Evolutionary conservation across 2,888 invertebrate genomes (phyloP).

Genomic region (Conistra vaccinii): DNA sequence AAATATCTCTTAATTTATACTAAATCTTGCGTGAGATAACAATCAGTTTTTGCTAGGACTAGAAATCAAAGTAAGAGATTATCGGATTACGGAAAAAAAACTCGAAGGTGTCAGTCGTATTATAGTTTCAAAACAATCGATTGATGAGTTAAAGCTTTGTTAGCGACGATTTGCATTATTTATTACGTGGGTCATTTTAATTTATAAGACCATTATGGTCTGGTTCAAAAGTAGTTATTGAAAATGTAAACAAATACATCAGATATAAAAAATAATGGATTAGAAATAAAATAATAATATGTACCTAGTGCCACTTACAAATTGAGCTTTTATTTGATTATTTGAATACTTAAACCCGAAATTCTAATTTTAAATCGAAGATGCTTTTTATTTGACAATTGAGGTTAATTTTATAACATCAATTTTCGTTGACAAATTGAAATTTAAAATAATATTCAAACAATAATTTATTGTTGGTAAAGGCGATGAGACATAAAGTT

Average conservation of each 20-base stretch:
- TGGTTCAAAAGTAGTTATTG: not conserved
- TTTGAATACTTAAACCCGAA: not conserved
- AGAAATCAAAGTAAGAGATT: constrained; percentile 39
- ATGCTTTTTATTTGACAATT: not conserved
- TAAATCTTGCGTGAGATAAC: constrained; percentile 16
- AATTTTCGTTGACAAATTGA: not conserved
- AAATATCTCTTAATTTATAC: not conserved
- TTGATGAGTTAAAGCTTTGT: constrained; percentile 28
- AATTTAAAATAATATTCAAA: not conserved
- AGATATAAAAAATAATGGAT: no score
- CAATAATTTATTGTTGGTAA: not conserved
- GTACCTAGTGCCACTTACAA: not conserved
- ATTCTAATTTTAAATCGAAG: not conserved
- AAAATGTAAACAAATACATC: not conserved
- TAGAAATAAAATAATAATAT: no score
- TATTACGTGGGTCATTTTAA: constrained; percentile 24
- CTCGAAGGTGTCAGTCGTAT: constrained; percentile 29
- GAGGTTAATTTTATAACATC: not conserved
- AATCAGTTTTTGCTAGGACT: constrained; percentile 6
- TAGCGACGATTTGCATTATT: constrained; percentile 23
- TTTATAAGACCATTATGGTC: constrained; percentile 7
- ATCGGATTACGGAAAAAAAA: constrained; percentile 40
- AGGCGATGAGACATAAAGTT: not conserved
- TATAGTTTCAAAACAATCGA: constrained; percentile 34
- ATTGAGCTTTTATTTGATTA: not conserved